A percentile compares a stretch with the other conserved stretches of the same genome.
Conservation (phyloP, 2,113 vertebrate genomes). For the Pelecanus crispus region DNA sequence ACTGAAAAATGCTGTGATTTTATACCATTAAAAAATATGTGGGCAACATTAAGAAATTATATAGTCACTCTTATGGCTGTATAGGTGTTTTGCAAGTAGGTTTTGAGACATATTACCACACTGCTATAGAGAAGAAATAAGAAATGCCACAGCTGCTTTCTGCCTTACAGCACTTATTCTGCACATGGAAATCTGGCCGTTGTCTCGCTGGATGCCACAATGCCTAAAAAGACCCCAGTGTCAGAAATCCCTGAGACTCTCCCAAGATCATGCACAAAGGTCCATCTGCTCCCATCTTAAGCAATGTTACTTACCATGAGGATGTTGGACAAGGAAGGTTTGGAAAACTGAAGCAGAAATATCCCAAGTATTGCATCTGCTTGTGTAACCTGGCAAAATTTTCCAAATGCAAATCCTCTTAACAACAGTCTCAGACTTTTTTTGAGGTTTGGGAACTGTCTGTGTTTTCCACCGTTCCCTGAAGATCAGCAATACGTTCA, state of each 20-base stretch:
- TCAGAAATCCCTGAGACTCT: background rate
- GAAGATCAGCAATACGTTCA: background rate
- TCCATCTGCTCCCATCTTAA: background rate
- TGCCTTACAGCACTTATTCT: background rate
- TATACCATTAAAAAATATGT: background rate
- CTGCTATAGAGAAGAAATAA: background rate
- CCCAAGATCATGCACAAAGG: background rate
- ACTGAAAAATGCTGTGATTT: background rate
- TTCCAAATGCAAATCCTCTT: constrained; percentile 28
- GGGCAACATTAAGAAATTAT: background rate
- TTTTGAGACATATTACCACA: background rate
- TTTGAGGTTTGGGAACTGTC: constrained; percentile 21
- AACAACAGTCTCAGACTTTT: background rate
- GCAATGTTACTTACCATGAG: background rate
- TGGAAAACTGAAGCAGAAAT: constrained; percentile 25
- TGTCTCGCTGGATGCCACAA: background rate
- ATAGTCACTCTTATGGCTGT: fast-evolving
- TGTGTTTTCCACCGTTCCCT: background rate
- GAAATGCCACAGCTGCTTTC: background rate
- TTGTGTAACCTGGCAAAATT: constrained; percentile 35
- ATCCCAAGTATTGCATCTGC: background rate
- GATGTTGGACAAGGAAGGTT: background rate
- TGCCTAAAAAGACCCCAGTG: background rate
- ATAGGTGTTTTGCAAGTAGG: background rate
- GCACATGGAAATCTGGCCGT: background rate